phyloP scores from a whole-genome alignment of 1,140 invertebrate species.

The Hylaeus anthracinus region DNA sequence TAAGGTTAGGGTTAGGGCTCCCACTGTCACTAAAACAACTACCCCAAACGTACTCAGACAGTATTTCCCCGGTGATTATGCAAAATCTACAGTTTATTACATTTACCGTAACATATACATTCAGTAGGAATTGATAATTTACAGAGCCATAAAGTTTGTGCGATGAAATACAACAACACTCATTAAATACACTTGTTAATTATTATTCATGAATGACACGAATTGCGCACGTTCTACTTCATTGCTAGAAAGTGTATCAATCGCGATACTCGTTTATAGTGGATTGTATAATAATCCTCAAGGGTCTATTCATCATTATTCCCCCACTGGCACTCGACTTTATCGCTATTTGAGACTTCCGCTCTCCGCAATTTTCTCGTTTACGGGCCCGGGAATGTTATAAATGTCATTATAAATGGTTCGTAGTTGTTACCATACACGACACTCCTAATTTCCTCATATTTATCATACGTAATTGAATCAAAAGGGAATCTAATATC shows the following conservation, averaged over 20 bases:
- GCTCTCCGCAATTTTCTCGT: neutral
- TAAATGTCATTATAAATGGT: neutral
- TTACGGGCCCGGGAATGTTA: neutral
- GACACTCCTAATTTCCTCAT: neutral
- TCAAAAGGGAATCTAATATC: neutral
- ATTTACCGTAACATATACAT: no score
- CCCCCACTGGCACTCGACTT: neutral
- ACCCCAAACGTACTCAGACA: no score
- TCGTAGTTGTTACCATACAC: neutral
- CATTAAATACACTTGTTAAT: no score
- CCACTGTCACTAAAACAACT: no score
- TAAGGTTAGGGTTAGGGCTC: no score
- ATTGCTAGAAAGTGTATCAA: conserved; percentile 7
- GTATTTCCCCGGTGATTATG: no score
- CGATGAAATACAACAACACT: no score
- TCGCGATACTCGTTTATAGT: conserved; percentile 6
- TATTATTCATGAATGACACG: neutral
- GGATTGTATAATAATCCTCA: neutral
- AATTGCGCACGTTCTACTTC: neutral
- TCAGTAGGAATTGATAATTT: no score
- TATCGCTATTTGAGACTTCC: neutral
- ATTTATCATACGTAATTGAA: neutral
- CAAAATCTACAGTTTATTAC: no score
- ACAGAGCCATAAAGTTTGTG: no score
- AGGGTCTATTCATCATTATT: conserved; percentile 15